Base-by-base conservation (phyloP, 2,113 vertebrate species). In the Sorex fumeus region DNA sequence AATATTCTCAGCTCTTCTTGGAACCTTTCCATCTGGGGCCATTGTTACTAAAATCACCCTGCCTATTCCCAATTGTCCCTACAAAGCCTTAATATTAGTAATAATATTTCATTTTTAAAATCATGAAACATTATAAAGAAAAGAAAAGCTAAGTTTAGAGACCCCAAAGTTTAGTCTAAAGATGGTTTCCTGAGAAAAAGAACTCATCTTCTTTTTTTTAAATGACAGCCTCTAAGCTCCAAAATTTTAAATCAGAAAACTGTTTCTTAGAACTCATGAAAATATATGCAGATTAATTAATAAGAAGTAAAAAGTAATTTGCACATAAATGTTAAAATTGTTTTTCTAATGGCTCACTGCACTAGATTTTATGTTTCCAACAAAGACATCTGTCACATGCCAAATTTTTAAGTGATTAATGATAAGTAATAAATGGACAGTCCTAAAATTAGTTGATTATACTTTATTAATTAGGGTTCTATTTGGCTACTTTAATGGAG, bases 91-190 rank as follows among this genome's bases (percentile, higher is more conserved):
- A 60, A 60, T 69, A 25, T 80, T 88, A 82, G n/a, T 72, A 74
- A 77, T 18, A 87, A 32, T 80, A 87, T 82, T 90, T 86, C 12
- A 85, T 50, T 91, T 90, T 91, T 77, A 81, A 60, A 23, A 60
- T 87, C 86, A 62, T 67, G 30, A 34, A 23, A 85, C 12, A 45
- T 34, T 89, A 85, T 57, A 66, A 67, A 74, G 40, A 9, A 75
- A 50, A 72, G 2, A 86, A 93, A 81, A 4, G 0, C 3, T 50
- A 90, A 66, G 12, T 78, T 83, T 27, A 21, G 40, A 93, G 30
- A 70, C 27, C 25, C 36, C 25, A 47, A 84, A 34, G 21, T 90
- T 75, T 91, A 78, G 91, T 85, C 84, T 77, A 67, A 85, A 16
- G 23, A 1, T 77, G 21, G 13, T 45, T 81, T 1, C 15, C 10